These are phyloP conservation scores for Balearica regulorum DNA, from an alignment of 2,797 vertebrate genomes.

Conservation along the genomic window DNA sequence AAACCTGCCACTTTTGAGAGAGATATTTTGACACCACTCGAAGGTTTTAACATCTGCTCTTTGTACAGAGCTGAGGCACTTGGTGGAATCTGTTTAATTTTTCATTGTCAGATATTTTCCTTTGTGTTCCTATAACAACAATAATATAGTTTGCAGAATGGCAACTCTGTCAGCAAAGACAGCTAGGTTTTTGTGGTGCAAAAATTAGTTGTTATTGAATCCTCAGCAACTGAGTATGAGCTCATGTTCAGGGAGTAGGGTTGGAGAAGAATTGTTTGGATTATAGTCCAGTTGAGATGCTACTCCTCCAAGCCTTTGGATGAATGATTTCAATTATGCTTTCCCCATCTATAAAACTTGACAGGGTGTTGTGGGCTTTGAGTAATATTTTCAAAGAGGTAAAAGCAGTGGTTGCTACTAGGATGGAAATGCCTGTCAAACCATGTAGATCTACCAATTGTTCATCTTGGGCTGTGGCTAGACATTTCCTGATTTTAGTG, in stretches of 20 bases:
- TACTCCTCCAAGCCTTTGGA: not conserved
- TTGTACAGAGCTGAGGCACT: not conserved
- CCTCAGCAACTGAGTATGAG: not conserved
- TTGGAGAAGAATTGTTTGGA: not conserved
- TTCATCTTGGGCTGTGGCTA: not conserved
- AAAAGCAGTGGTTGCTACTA: not conserved
- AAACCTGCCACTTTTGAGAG: conserved; percentile 35
- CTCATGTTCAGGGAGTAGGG: not conserved
- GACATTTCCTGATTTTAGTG: not conserved
- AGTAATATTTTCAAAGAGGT: not conserved
- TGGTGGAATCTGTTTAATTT: conserved; percentile 20
- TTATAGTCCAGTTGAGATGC: not conserved
- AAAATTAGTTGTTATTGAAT: not conserved
- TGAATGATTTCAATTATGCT: not conserved
- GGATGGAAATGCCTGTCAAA: not conserved
- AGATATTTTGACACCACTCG: conserved; percentile 25
- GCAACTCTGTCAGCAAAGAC: conserved; percentile 16
- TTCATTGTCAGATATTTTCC: conserved; percentile 10
- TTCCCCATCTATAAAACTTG: not conserved
- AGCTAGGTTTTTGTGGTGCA: not conserved
- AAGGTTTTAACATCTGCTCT: conserved; percentile 50
- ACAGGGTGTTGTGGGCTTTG: not conserved
- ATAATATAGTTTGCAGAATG: not conserved
- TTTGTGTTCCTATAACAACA: conserved; percentile 13
- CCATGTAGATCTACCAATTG: not conserved